phyloP scores from a whole-genome alignment of 2,797 vertebrate genomes.

The Gadopsis marmoratus region DNA sequence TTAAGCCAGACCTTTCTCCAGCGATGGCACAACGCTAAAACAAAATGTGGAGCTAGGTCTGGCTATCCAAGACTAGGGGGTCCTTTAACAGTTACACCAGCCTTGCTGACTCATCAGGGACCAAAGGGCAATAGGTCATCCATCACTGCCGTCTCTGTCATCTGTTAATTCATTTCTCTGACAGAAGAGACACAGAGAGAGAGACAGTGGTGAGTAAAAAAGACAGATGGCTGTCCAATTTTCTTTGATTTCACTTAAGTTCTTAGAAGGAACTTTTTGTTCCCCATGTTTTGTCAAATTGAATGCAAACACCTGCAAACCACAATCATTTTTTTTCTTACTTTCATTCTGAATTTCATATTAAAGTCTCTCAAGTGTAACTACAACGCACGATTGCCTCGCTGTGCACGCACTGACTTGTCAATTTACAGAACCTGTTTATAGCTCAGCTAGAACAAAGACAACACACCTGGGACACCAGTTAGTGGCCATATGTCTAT shows the following conservation, averaged over 20 bases:
- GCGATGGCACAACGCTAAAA: too few relatives aligned
- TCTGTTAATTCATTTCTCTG: background rate
- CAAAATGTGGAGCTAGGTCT: too few relatives aligned
- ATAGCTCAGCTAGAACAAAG: constrained; percentile 4
- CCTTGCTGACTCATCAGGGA: background rate
- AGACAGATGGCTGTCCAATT: background rate
- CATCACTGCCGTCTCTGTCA: background rate
- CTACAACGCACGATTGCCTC: constrained; percentile 4
- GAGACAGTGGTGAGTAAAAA: background rate
- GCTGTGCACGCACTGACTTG: background rate
- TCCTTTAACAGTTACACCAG: background rate
- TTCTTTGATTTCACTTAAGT: background rate
- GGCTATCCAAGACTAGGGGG: too few relatives aligned
- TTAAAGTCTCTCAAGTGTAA: background rate
- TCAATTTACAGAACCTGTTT: constrained; percentile 5
- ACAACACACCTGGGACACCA: background rate
- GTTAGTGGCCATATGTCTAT: background rate
- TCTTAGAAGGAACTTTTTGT: background rate
- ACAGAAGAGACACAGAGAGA: too few relatives aligned
- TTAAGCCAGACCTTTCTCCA: too few relatives aligned
- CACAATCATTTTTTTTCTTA: background rate
- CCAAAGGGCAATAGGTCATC: background rate
- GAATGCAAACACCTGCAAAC: background rate
- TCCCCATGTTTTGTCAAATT: background rate
- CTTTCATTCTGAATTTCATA: background rate